Conservation (phyloP, 2,113 vertebrate species). For the Cephalopterus ornatus region DNA sequence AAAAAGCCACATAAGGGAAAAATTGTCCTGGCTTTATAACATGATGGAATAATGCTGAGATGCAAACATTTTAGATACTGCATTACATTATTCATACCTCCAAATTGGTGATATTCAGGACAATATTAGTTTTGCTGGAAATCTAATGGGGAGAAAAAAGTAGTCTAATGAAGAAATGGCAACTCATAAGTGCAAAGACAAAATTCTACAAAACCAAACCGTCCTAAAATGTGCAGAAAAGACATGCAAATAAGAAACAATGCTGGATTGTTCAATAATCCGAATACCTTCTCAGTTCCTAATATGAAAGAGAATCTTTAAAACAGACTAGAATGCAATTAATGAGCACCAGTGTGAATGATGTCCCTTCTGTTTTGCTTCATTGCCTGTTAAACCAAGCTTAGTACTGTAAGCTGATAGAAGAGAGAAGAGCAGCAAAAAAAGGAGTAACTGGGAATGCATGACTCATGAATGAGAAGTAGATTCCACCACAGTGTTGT, state of each 20-base stretch:
- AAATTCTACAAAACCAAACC: background rate
- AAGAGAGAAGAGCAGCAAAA: background rate
- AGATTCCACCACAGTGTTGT: conserved; percentile 16
- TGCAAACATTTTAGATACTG: background rate
- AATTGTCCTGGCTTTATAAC: background rate
- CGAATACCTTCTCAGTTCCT: background rate
- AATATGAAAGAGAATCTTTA: background rate
- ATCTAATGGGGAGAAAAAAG: background rate
- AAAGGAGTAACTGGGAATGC: conserved; percentile 15
- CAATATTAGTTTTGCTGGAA: background rate
- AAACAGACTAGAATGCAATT: background rate
- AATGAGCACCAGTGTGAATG: background rate
- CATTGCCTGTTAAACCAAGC: conserved; percentile 32
- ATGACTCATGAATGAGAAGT: background rate
- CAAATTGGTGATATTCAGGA: background rate
- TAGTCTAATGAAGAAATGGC: background rate
- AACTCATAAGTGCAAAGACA: background rate
- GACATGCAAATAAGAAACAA: background rate
- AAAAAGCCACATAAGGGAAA: background rate
- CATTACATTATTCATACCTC: background rate
- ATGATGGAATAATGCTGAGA: background rate
- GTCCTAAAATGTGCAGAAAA: background rate
- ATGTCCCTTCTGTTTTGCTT: background rate
- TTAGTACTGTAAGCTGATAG: background rate
- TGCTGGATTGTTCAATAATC: background rate